Base-by-base conservation (phyloP, 2,888 invertebrate genomes). In the Seira ritae region DNA sequence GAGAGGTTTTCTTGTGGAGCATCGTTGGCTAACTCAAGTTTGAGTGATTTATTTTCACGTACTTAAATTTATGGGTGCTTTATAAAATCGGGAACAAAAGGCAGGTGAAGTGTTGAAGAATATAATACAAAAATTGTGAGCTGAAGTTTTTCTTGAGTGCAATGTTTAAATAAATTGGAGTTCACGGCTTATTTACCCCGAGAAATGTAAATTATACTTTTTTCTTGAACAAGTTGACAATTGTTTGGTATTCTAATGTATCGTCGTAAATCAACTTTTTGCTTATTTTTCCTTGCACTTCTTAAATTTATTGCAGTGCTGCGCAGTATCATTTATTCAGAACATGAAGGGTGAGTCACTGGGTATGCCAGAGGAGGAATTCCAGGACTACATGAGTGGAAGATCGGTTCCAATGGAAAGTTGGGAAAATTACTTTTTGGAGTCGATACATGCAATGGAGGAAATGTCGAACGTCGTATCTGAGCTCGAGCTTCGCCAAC, bases 281-380 rank as follows among this genome's bases (percentile, higher is more conserved):
- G 71, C 71, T 71, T 71, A 71, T 71, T 71, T 71, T 60, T 31
- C 31, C 42, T 12, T 71, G 69, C 69, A n/a, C 42, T 1, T 23
- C 19, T 72, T 76, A 42, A 89, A 90, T 88, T 81, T 84, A 80
- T 92, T 92, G 8, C 91, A 98, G 96, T 99, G 98, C 90, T 99
- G 98, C 91, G 99, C 99, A 1, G 97, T 99, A 46, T 96, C 97
- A 10, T 99, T 99, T 91, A 98, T 99, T 87, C 98, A 99, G 92
- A 97, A 97, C 90, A 91, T 99, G 89, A 98, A 96, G 3, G 97
- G 97, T 0, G 97, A 97, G 90, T 98, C 97, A 0, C 92, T 99
- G 77, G 96, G 94, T 90, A 96, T 99, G 94, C 94, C 96, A 17
- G 94, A 94, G 89, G 95, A 96, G 88, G 98, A 99, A 91, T 99